Evolutionary conservation across 2,888 invertebrate species (phyloP), one percentile per base, ranked within the genome.

Genomic region (Dendrolimus houi): DNA sequence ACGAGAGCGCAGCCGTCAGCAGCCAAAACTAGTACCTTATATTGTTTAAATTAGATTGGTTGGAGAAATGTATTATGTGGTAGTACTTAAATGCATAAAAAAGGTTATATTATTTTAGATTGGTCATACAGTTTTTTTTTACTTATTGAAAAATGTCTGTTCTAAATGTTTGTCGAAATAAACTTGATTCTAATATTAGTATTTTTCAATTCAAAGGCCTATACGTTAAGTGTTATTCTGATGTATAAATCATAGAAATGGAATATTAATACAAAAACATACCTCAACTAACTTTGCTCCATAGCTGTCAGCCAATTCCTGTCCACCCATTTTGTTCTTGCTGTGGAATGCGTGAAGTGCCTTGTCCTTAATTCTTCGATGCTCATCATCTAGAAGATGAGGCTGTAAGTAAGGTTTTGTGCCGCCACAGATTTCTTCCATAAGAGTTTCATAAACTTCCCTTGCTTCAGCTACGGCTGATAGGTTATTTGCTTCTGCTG

Each of bases 401-500:
- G 96, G 95, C 76, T 94, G 95, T 79, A 99, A 91, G 91, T 97
- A 99, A 7, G 99, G 98, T 80, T 94, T 94, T 58, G 95, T 92
- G 56, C 99, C 99, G 14, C 99, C 99, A 79, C 98, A 98, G 52
- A 96, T 94, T 72, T 95, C 95, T 75, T 99, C 99, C 99, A 99
- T 99, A 67, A 95, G 88, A 56, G 92, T 92, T 61, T 93, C 92
- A 87, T 99, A 99, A 58, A 95, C 92, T 64, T 98, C 98, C 77
- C 96, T 97, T 9, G 99, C 97, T 69, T 95, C 95, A 0, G 98
- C 96, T 40, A 98, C 97, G 1, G 99, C 99, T 41, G 98, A 96
- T 62, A 99, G 91, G 87, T 99, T 99, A 85, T 99, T 99, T 1
- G 99, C 99, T 91, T 99, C 99, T 0, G 99, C 99, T 57, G 99